Evolutionary conservation across 2,797 vertebrate species (phyloP).

Genomic region (Mormyrus hasselquistii): DNA sequence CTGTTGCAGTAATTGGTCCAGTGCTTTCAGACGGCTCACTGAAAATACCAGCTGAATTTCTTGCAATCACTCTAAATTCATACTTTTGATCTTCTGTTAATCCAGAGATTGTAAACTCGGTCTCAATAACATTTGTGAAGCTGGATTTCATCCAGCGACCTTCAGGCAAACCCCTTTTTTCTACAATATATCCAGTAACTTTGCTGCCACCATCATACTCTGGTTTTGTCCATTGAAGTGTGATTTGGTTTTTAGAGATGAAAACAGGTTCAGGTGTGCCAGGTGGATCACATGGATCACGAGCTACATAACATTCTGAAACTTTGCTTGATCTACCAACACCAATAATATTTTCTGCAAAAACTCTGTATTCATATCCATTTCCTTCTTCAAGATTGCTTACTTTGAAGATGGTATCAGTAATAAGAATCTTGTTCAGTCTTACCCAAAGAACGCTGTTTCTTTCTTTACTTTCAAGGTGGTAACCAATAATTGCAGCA

Average conservation of each 20-base stretch:
- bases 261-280: conserved; percentile 83
- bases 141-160: conserved; percentile 92
- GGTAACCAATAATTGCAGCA: conserved; percentile 85
- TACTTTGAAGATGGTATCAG: conserved; percentile 87
- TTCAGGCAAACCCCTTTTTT: conserved; percentile 89
- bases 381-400: conserved; percentile 91
- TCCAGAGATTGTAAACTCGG: conserved; percentile 81
- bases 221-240: conserved; percentile 91
- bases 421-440: conserved; percentile 87
- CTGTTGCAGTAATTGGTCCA: conserved; percentile 87
- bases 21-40: conserved; percentile 91
- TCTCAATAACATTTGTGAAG: conserved; percentile 93
- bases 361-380: conserved; percentile 95
- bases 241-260: conserved; percentile 82
- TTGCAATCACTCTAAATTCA: conserved; percentile 96
- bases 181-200: conserved; percentile 91
- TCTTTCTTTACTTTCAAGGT: conserved; percentile 96
- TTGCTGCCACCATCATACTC: conserved; percentile 96
- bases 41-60: conserved; percentile 87
- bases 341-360: conserved; percentile 94
- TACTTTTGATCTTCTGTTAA: conserved; percentile 86
- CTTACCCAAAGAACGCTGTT: conserved; percentile 95
- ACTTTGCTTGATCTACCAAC: conserved; percentile 91
- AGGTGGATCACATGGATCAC: conserved; percentile 94
- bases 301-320: conserved; percentile 87